Conservation (phyloP, 1,140 invertebrate species). For the Saccostrea cuccullata region DNA sequence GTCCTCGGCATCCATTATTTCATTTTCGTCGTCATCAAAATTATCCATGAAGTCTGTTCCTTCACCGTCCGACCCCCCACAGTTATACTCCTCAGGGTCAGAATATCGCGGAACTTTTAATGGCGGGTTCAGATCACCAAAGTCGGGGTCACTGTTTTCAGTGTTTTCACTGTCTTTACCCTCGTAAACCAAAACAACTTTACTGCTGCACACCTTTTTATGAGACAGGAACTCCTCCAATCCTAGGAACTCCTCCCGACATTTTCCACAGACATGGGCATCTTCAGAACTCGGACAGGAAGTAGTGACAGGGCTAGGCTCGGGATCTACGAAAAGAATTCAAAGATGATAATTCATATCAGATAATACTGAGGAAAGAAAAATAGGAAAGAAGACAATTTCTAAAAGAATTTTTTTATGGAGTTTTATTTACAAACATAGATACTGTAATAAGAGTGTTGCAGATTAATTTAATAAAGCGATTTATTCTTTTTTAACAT, state of each 20-base stretch:
- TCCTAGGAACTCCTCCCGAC: slow-evolving; percentile 66
- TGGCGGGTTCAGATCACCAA: slow-evolving; percentile 40
- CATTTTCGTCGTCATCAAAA: slow-evolving; percentile 56
- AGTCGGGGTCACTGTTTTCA: slow-evolving; percentile 48
- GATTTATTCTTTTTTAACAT: background rate
- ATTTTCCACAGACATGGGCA: slow-evolving; percentile 69
- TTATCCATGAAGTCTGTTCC: slow-evolving; percentile 56
- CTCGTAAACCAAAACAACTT: slow-evolving; percentile 59
- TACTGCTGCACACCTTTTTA: slow-evolving; percentile 63
- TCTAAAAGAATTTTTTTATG: background rate
- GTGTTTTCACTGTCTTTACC: slow-evolving; percentile 58
- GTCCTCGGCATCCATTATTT: slow-evolving; percentile 49
- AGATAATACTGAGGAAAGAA: background rate
- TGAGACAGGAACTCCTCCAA: slow-evolving; percentile 63
- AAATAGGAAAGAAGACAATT: background rate
- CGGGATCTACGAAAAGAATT: slow-evolving; percentile 39
- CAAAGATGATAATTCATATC: background rate
- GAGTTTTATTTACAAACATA: background rate
- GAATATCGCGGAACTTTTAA: slow-evolving; percentile 29
- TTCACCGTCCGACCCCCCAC: slow-evolving; percentile 54
- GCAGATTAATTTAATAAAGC: background rate
- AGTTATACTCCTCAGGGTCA: slow-evolving; percentile 26
- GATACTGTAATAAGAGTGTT: background rate
- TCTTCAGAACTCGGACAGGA: slow-evolving; percentile 49
- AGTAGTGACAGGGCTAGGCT: slow-evolving; percentile 34